These are phyloP conservation scores for Drosophila ohnishii DNA, from an alignment of 1,140 invertebrate species.

Conservation along the genomic window DNA sequence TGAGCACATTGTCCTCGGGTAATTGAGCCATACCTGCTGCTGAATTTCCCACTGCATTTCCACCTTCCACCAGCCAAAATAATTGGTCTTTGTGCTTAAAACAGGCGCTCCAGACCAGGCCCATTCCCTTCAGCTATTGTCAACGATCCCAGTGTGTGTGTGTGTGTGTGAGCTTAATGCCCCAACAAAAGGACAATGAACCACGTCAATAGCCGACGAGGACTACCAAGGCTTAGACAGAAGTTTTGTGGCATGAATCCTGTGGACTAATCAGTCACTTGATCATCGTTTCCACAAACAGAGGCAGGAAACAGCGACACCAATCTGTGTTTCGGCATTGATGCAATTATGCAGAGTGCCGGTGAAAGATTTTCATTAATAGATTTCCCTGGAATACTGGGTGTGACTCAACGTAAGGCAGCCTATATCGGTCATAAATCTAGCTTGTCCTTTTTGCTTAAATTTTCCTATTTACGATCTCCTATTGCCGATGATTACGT, in stretches of 20 bases:
- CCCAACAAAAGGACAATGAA: slow-evolving; percentile 46
- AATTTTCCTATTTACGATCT: slow-evolving; percentile 34
- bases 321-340: background rate
- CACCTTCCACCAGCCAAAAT: slow-evolving; percentile 29
- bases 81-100: slow-evolving; percentile 35
- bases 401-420: background rate
- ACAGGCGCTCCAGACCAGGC: background rate
- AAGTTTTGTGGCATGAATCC: slow-evolving; percentile 1
- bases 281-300: slow-evolving; percentile 1
- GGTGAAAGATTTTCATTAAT: slow-evolving; percentile 14
- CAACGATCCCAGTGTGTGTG: slow-evolving; percentile 3
- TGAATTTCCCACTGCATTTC: slow-evolving; percentile 45
- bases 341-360: slow-evolving; percentile 8
- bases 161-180: slow-evolving; percentile 1
- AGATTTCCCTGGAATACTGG: background rate
- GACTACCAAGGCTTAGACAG: background rate
- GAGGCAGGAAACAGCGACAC: background rate
- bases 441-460: background rate
- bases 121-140: slow-evolving; percentile 5
- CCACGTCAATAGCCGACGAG: slow-evolving; percentile 4
- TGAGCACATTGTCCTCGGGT: slow-evolving; percentile 35
- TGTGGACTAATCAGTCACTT: slow-evolving; percentile 16
- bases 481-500: slow-evolving; percentile 23
- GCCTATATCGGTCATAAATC: background rate
- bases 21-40: slow-evolving; percentile 37